Base-by-base conservation (phyloP, 2,888 invertebrate species). In the Agrenia bidenticulata region DNA sequence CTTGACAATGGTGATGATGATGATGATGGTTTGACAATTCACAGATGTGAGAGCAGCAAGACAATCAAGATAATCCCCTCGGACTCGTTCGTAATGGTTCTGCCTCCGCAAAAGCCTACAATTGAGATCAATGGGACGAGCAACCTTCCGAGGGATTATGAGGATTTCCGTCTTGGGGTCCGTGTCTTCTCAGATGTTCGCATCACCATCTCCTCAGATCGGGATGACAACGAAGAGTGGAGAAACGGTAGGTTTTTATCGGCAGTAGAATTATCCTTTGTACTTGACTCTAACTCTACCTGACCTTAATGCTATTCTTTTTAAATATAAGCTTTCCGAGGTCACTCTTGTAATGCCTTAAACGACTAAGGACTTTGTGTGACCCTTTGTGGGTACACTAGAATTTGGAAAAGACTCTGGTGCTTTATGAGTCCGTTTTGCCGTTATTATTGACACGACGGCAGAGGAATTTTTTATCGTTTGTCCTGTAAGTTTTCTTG, bases 81-180 rank as follows among this genome's bases (percentile, higher is more conserved):
- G 0, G 90, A 91, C 80, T 89, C 90, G 9, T 92, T 90, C 82
- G 87, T 94, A 59, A 90, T 93, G 85, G 94, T 94, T 32, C 83
- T 92, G 75, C 88, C 90, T 76, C 89, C 91, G 5, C 90, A 90
- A 78, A 88, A 90, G 61, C 93, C 94, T 45, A 88, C 88, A 77
- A 91, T 93, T 78, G 86, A 88, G 62, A 85, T 94, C 68, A 88
- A 88, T 79, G 94, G 94, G 64, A 87, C 88, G 32, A 86, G 86
- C 42, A 90, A 90, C 81, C 85, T 91, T 72, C 89, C 91, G n/a
- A 83, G 89, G 26, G 90, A 92, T 80, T 92, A 92, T 80, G 87
- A 89, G 69, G 89, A 90, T 79, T 90, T 94, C 82, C 84, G 91
- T 66, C 84, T 87, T 66, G 97, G 97, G 0, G 90, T 95, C 19